Conservation (phyloP, 2,888 invertebrate species). For the Meganola albula region DNA sequence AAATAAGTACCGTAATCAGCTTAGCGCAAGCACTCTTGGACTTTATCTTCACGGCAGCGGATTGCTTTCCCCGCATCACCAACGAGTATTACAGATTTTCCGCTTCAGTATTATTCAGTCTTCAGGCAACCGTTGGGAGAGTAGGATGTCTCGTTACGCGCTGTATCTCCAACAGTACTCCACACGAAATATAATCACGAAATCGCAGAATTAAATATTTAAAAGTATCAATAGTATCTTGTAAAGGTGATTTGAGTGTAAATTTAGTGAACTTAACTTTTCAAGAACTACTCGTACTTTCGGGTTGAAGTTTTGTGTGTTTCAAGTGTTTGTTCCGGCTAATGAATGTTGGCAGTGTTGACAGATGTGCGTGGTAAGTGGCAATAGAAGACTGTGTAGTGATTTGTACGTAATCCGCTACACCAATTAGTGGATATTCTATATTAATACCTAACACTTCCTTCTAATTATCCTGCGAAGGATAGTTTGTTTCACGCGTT, state of each 20-base stretch:
- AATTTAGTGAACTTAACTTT: too few relatives aligned
- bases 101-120: constrained; percentile 44
- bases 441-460: too few relatives aligned
- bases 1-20: constrained; percentile 48
- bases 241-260: too few relatives aligned
- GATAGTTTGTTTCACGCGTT: too few relatives aligned
- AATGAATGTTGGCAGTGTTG: constrained; percentile 49
- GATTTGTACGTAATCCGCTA: constrained; percentile 13
- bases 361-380: constrained; percentile 52
- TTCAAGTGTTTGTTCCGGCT: constrained; percentile 36
- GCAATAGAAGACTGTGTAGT: constrained; percentile 22
- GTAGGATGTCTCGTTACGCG: constrained; percentile 39
- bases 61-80: constrained; percentile 38
- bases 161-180: constrained; percentile 16
- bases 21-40: constrained; percentile 50
- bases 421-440: constrained; percentile 7
- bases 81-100: constrained; percentile 44
- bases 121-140: constrained; percentile 38
- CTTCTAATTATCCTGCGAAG: too few relatives aligned
- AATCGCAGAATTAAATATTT: too few relatives aligned
- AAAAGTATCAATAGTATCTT: too few relatives aligned
- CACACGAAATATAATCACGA: constrained; percentile 32
- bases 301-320: constrained; percentile 33
- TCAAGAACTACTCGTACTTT: constrained; percentile 18
- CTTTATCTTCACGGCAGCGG: constrained; percentile 45